These are phyloP conservation scores for Oligia latruncula DNA, from an alignment of 2,888 invertebrate genomes.

Conservation along the genomic window DNA sequence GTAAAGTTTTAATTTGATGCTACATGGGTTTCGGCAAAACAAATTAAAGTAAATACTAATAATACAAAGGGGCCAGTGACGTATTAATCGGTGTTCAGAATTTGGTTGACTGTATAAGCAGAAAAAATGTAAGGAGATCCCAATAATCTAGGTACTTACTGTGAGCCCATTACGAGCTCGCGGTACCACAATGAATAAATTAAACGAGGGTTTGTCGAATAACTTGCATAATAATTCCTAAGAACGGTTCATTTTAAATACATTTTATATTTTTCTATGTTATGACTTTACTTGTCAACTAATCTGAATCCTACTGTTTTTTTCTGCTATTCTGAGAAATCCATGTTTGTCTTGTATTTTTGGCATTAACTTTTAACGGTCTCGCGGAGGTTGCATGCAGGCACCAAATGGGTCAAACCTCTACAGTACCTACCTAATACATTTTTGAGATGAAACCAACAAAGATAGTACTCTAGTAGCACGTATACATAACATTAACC, in stretches of 20 bases:
- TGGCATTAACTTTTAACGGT: too few species aligned
- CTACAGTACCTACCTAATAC: not conserved
- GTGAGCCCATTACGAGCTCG: not conserved
- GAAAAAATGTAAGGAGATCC: not conserved
- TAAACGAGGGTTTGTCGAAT: not conserved
- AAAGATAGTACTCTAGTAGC: conserved; percentile 13
- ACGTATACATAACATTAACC: conserved; percentile 43
- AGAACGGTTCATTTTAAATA: not conserved
- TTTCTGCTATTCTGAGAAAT: too few species aligned
- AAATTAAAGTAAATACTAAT: not conserved
- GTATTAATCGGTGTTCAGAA: not conserved
- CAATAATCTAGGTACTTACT: not conserved
- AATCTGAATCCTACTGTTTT: too few species aligned
- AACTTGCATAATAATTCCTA: not conserved
- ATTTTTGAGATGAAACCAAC: conserved; percentile 1
- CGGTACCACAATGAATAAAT: not conserved
- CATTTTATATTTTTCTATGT: not conserved
- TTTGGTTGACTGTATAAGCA: not conserved
- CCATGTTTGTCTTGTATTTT: not conserved
- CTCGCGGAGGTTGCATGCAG: not conserved
- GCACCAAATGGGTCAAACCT: not conserved
- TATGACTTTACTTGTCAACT: not conserved
- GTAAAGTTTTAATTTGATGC: not conserved
- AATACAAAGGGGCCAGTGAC: not conserved
- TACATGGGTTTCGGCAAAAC: not conserved